Conservation (phyloP, 2,888 invertebrate genomes). For the Carcina quercana region DNA sequence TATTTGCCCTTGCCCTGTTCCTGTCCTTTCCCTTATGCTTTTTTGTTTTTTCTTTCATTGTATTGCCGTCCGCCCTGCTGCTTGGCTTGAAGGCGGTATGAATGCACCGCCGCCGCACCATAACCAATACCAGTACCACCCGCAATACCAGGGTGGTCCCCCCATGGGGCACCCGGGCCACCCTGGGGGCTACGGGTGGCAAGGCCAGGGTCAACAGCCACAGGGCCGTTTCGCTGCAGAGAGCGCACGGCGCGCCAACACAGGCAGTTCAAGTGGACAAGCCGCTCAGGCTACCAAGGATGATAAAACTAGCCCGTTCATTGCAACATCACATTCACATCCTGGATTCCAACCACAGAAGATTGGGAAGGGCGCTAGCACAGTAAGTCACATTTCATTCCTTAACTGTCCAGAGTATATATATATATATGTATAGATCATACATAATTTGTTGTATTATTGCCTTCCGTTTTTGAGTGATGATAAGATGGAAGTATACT, state of each 20-base stretch:
- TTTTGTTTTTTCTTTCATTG: constrained; percentile 73
- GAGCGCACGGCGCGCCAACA: constrained; percentile 51
- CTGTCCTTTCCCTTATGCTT: constrained; percentile 65
- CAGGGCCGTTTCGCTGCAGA: constrained; percentile 70
- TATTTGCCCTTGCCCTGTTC: constrained; percentile 46
- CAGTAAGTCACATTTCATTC: too few relatives aligned
- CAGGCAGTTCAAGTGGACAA: constrained; percentile 26
- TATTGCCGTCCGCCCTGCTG: constrained; percentile 70
- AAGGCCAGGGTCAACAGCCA: constrained; percentile 43
- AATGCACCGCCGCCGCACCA: constrained; percentile 72
- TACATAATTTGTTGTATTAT: too few relatives aligned
- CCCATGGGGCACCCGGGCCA: constrained; percentile 36
- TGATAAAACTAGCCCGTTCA: constrained; percentile 88
- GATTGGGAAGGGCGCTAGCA: constrained; percentile 82
- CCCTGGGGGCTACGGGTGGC: constrained; percentile 35
- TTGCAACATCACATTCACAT: constrained; percentile 91
- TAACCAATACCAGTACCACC: constrained; percentile 73
- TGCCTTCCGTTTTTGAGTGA: too few relatives aligned
- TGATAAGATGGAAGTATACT: too few relatives aligned
- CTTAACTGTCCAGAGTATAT: too few relatives aligned
- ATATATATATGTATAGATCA: too few relatives aligned
- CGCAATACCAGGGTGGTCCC: constrained; percentile 62
- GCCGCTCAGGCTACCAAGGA: constrained; percentile 56
- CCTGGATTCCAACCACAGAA: constrained; percentile 95
- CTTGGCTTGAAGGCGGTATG: constrained; percentile 75